These are phyloP conservation scores for Dasyornis broadbenti DNA, from an alignment of 2,113 vertebrate genomes.

Conservation along the genomic window DNA sequence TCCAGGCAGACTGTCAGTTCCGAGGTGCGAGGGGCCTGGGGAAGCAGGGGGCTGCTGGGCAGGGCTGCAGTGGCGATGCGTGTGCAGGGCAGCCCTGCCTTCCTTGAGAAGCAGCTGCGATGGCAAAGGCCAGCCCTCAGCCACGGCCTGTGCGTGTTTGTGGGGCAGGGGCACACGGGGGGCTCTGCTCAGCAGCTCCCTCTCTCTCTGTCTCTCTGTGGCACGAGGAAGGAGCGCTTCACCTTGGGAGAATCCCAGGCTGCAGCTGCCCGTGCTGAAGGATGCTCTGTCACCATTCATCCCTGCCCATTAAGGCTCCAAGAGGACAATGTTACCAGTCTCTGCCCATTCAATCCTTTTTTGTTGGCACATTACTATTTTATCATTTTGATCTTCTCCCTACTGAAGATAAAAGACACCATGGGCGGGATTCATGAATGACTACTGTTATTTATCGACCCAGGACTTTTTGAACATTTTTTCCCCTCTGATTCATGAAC, in stretches of 20 bases:
- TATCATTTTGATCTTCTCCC: conserved; percentile 57
- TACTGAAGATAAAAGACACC: conserved; percentile 68
- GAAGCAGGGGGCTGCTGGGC: background rate
- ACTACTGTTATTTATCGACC: conserved; percentile 75
- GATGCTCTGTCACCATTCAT: background rate
- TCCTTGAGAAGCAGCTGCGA: background rate
- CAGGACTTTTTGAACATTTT: conserved; percentile 74
- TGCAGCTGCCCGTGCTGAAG: background rate
- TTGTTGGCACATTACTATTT: conserved; percentile 27
- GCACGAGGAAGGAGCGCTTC: background rate
- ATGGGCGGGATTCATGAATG: conserved; percentile 71
- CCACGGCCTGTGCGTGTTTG: background rate
- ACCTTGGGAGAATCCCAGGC: background rate
- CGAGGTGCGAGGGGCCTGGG: accelerated
- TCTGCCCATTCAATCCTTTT: conserved; percentile 15
- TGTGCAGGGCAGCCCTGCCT: background rate
- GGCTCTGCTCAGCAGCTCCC: background rate
- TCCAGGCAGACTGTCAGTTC: background rate
- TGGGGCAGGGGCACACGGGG: background rate
- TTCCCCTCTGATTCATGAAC: conserved; percentile 74
- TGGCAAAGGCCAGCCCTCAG: background rate
- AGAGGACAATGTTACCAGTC: conserved; percentile 12
- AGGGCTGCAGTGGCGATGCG: background rate
- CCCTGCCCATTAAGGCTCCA: conserved; percentile 15
- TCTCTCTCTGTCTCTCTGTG: background rate